These are phyloP conservation scores for Ia io DNA, from an alignment of 2,113 vertebrate genomes.

Conservation along the genomic window DNA sequence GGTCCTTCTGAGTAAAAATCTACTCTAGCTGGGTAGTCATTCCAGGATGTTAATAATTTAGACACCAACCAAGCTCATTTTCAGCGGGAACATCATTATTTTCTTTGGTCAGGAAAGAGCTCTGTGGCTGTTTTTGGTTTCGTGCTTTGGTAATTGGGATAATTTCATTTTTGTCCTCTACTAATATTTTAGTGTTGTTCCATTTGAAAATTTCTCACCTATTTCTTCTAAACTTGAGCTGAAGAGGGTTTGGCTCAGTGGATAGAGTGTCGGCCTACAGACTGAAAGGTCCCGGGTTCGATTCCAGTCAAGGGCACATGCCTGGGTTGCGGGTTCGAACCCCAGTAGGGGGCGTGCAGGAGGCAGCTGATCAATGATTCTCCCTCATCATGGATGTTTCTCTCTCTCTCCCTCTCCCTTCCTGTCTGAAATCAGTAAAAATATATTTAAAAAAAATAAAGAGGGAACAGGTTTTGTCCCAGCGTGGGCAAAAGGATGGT, in stretches of 20 bases:
- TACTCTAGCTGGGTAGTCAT: not conserved
- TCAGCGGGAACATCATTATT: not conserved
- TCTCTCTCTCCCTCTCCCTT: too few species aligned
- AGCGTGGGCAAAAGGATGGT: not conserved
- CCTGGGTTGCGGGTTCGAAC: too few species aligned
- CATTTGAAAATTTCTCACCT: conserved; percentile 13
- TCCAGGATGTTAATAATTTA: not conserved
- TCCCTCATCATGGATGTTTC: too few species aligned
- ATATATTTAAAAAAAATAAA: too few species aligned
- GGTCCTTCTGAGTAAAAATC: not conserved
- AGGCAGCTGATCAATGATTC: too few species aligned
- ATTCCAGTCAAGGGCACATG: too few species aligned
- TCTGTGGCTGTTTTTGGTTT: not conserved
- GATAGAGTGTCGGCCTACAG: too few species aligned
- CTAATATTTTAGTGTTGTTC: not conserved
- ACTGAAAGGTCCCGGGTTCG: too few species aligned
- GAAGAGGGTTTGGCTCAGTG: not conserved
- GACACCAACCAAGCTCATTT: not conserved
- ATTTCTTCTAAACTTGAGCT: conserved; percentile 14
- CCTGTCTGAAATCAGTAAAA: too few species aligned
- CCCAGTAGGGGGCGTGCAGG: too few species aligned
- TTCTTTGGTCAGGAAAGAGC: not conserved
- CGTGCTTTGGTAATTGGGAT: not conserved
- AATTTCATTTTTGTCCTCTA: conserved; percentile 33
- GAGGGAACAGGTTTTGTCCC: not conserved